Evolutionary conservation across 2,888 invertebrate genomes (phyloP), one percentile per base, ranked within the genome.

Genomic region (Ectemnius lituratus): DNA sequence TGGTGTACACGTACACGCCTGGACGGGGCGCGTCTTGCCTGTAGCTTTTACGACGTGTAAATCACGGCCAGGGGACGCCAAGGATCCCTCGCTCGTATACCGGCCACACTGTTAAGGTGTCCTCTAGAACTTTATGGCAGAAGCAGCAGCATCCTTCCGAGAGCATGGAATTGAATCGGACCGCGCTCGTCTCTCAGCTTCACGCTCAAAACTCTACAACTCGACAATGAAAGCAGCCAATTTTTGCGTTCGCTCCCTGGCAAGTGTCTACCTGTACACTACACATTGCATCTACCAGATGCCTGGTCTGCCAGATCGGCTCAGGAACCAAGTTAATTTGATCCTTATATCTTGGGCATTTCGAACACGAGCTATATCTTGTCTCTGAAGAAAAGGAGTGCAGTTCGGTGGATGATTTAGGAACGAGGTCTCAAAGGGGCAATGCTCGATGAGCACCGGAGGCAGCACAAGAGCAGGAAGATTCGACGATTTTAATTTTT

Each of bases 401-500:
- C 2, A 20, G 27, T 49, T 16, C 14, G 65, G 18, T 66, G 56
- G 60, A 79, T 68, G 68, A 37, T 16, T 67, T n/a, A 14, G 59
- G 72, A 57, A 74, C 58, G 52, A 62, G 61, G 23, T 61, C n/a
- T 11, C 59, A 46, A 65, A 67, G 70, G 70, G 69, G 70, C 37
- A 37, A 37, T 11, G 37, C 37, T 74, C 81, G 75, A 67, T 70
- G 78, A 71, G 65, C 70, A 78, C 52, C 52, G 52, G 67, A 61
- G 75, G 75, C 75, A 71, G 65, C 67, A 78, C n/a, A 14, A 13
- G 67, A 58, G 75, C 73, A 82, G 63, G 74, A 75, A 80, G 82
- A 83, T 83, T 83, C 84, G 79, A 79, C 77, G 84, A 84, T 84
- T 84, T 83, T 84, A 84, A 84, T 84, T 83, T 84, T 82, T 85